Conservation (phyloP, 2,888 invertebrate genomes). For the Cetonia aurata region DNA sequence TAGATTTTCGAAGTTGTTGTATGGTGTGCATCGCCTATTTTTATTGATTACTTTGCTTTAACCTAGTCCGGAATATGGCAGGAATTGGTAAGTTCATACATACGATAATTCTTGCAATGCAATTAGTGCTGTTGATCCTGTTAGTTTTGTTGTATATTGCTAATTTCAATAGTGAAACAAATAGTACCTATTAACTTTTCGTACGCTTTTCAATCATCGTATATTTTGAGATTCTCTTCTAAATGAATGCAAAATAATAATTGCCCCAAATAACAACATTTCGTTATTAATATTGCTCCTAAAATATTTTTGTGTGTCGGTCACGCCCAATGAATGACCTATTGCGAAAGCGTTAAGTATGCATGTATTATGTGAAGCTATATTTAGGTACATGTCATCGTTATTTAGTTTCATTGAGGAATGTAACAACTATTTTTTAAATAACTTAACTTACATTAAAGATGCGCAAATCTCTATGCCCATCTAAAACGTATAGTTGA, state of each 20-base stretch:
- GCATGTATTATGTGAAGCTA: conserved; percentile 13
- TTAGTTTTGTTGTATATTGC: neutral
- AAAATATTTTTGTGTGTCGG: neutral
- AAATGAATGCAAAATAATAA: neutral
- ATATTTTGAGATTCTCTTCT: neutral
- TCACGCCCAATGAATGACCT: conserved; percentile 30
- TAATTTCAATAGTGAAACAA: neutral
- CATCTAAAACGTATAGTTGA: neutral
- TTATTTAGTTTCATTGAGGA: conserved; percentile 13
- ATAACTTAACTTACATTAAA: neutral
- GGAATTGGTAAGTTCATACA: conserved; percentile 30
- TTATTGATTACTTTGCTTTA: conserved; percentile 25
- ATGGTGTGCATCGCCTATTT: conserved; percentile 16
- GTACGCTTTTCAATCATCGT: neutral
- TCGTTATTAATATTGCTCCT: neutral
- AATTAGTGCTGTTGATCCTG: neutral
- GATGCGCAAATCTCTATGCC: neutral
- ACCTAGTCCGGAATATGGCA: conserved; percentile 29
- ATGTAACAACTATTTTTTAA: neutral
- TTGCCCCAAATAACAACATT: neutral
- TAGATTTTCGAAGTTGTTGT: conserved; percentile 17
- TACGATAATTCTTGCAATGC: neutral
- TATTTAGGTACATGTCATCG: conserved; percentile 27
- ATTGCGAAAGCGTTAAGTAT: neutral
- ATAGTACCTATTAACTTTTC: neutral